Base-by-base conservation (phyloP, 2,113 vertebrate genomes). In the Pyxicephalus adspersus region DNA sequence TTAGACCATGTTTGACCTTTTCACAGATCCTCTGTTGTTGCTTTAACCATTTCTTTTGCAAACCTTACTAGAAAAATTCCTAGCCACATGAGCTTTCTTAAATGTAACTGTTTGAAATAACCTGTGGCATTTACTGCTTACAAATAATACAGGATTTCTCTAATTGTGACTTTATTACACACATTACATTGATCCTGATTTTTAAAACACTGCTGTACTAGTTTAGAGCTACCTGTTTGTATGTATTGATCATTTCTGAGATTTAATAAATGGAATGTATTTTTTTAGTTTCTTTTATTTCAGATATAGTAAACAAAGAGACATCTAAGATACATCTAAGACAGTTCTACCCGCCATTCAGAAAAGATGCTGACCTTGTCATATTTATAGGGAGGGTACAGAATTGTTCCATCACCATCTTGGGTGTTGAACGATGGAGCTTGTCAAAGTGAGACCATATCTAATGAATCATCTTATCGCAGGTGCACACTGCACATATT, bases 381-480 rank as follows among this genome's bases (percentile, higher is more conserved):
- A 93, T 95, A 96, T 96, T 98, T 95, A 93, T 93, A 93, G 94
- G 94, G 94, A 88, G 90, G 94, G 93, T 95, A 91, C 91, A 94
- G 94, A 94, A 97, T 97, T 97, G 95, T 95, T 95, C 95, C 95
- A 93, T 98, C 96, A 96, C 94, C 95, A 95, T 94, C 95, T 94
- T 85, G 87, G 96, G 94, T 95, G 94, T 96, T 98, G 97, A 99
- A 98, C 93, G 94, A 98, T 99, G 95, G 93, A 87, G 92, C 95
- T 97, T 98, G 97, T 99, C 97, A 97, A 93, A 93, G 92, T 91
- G 86, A 90, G 87, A 90, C 92, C 89, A 92, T 93, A 92, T 95
- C 96, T 96, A 97, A 98, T 99, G 96, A 98, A 98, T 98, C 96
- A 98, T 97, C 95, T 97, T 96, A 97, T 97, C 95, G 92, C 94